Evolutionary conservation across 2,113 vertebrate genomes (phyloP), one percentile per base, ranked within the genome.

Genomic region (Mionectes macconnelli): DNA sequence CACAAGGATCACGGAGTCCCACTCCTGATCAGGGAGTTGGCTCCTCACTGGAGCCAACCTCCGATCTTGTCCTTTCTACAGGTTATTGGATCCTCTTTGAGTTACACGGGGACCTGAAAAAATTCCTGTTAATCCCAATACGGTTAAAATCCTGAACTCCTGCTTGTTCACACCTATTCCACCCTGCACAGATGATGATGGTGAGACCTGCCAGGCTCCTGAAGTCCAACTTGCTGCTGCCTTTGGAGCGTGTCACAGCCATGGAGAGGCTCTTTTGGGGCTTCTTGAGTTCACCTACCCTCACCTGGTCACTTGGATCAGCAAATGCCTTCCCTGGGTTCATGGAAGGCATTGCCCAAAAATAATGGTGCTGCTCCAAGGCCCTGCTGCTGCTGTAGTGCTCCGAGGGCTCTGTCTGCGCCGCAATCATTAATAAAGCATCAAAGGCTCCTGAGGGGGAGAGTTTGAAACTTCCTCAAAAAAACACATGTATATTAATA

Each of bases 381-480:
- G 19, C 52, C 25, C 8, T 10, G 87, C 79, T 76, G 73, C 40
- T 1, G 3, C 7, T 16, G 56, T 4, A 3, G 49, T 13, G 57
- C 14, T 39, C 9, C 0, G 6, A 40, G 87, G 62, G 62, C 18
- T 53, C 6, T 30, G 27, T 62, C 57, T 18, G 56, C 4, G 0
- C 87, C 3, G 0, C 6, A 1, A 14, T 21, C 76, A 45, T 82
- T 44, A 89, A 96, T 84, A 94, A 90, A 80, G 63, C 97, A 97
- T 81, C 93, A 94, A 89, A 94, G 83, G 89, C 81, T 82, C 93
- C 93, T 40, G 42, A 73, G 63, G 63, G 89, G 81, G 10, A 80
- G 79, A 72, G 57, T 19, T 24, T 55, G 81, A 75, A 72, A 84
- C 57, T 72, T 56, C 77, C 83, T 82, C 76, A 60, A 35, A 82